Base-by-base conservation (phyloP, 2,888 invertebrate species). In the Toxonevra muliebris region DNA sequence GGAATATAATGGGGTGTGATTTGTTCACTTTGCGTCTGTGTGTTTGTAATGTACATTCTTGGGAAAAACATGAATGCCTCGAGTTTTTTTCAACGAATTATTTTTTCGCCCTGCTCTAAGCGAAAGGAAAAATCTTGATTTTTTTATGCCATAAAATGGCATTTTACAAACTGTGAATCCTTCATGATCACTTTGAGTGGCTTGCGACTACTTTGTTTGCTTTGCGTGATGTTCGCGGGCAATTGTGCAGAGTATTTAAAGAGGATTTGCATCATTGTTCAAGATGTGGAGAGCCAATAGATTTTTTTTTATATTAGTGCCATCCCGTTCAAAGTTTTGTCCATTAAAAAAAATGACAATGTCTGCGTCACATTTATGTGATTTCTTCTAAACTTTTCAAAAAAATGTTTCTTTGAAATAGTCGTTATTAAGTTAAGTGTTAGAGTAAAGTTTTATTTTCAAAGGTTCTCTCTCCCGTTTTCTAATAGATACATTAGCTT, bases 141-240 rank as follows among this genome's bases (percentile, higher is more conserved):
- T 68, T 70, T 45, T 52, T 80, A 79, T 78, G 82, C 80, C 77
- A 80, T 83, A 79, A 82, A 82, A 81, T 77, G 79, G 73, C 77
- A 75, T 78, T 82, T 83, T 80, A 83, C 80, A 82, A 83, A 81
- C 82, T 83, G 84, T 79, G 78, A 84, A 83, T 83, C 83, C 80
- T 80, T 77, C 79, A 82, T 82, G 83, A 83, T 83, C 83, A 79
- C 80, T 83, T 80, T 78, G 82, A 83, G 81, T 79, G 82, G 78
- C 76, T 76, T 76, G 74, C 77, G 73, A 75, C 65, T 73, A 75
- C 75, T 75, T 60, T 59, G 55, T 45, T 68, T 65, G 41, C 48
- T 67, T 13, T 15, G 48, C 48, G 48, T 15, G 48, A n/a, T n/a
- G 48, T 72, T 71, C 69, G 65, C 74, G 74, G 77, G 76, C 77